These are phyloP conservation scores for Pyrochroa serraticornis DNA, from an alignment of 2,888 invertebrate species.

Conservation along the genomic window DNA sequence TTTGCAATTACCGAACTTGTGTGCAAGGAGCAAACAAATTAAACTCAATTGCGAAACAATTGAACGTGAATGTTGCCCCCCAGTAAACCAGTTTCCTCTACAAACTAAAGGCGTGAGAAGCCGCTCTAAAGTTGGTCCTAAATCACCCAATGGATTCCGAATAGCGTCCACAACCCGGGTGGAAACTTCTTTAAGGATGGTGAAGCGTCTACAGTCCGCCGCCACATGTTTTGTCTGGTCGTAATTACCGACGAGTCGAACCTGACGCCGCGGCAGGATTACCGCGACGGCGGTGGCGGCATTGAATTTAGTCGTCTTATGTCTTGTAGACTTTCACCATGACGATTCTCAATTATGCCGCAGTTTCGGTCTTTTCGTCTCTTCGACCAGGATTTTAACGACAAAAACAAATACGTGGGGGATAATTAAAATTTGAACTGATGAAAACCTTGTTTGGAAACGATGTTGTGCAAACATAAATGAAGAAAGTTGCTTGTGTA, in stretches of 20 bases:
- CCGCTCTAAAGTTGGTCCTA: background rate
- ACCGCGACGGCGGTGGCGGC: background rate
- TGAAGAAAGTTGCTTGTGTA: too few relatives aligned
- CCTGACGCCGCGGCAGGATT: constrained; percentile 13
- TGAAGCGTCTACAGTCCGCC: constrained; percentile 2
- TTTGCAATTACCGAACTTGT: constrained; percentile 5
- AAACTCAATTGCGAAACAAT: constrained; percentile 13
- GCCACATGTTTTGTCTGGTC: constrained; percentile 13
- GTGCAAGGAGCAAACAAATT: constrained; percentile 12
- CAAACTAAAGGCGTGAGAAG: constrained; percentile 17
- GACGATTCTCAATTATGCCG: constrained; percentile 21
- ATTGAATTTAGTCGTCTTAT: constrained; percentile 13
- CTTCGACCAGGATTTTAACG: constrained; percentile 13
- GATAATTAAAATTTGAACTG: constrained; percentile 25
- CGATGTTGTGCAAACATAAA: too few relatives aligned
- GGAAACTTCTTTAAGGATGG: constrained; percentile 9
- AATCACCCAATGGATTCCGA: constrained; percentile 15
- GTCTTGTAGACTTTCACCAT: constrained; percentile 6
- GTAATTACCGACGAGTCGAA: constrained; percentile 22
- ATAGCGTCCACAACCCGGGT: constrained; percentile 3
- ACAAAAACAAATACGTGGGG: constrained; percentile 15
- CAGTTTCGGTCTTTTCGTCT: constrained; percentile 14
- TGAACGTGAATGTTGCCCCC: constrained; percentile 12
- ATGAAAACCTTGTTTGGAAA: background rate
- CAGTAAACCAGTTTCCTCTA: constrained; percentile 12